Conservation (phyloP, 2,888 invertebrate species). For the Gymnosoma rotundatum region DNA sequence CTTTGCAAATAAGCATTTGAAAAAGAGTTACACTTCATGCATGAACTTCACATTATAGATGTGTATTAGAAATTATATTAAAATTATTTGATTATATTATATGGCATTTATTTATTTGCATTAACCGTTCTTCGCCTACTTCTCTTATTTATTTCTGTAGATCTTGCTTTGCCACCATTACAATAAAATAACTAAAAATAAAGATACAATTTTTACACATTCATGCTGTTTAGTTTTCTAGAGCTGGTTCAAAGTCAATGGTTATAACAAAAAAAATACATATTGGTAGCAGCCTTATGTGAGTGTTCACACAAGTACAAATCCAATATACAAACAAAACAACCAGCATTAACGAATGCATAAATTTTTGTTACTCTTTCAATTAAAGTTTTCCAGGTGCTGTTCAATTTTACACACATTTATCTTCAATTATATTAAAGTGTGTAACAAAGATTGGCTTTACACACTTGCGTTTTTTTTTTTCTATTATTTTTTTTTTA, state of each 20-base stretch:
- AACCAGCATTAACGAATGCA: background rate
- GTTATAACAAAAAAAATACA: conserved; percentile 31
- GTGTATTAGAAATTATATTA: too few species aligned
- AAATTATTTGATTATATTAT: too few species aligned
- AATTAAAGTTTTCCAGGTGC: conserved; percentile 57
- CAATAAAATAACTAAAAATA: background rate
- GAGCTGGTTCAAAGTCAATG: conserved; percentile 70
- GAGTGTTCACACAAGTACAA: conserved; percentile 12
- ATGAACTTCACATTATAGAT: too few species aligned
- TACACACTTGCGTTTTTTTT: conserved; percentile 13
- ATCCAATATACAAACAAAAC: background rate
- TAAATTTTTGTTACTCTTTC: conserved; percentile 37
- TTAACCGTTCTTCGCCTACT: conserved; percentile 4
- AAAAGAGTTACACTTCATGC: too few species aligned
- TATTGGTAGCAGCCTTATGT: background rate
- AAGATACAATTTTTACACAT: conserved; percentile 47
- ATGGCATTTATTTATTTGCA: too few species aligned
- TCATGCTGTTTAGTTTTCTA: conserved; percentile 48
- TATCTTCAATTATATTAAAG: background rate
- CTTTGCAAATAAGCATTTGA: too few species aligned
- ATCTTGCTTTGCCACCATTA: conserved; percentile 45
- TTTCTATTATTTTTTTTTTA: background rate
- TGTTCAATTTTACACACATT: conserved; percentile 6
- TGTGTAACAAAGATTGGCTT: conserved; percentile 23
- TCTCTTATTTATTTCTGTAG: conserved; percentile 20